Evolutionary conservation across 1,140 invertebrate species (phyloP).

Genomic region (roundworm (Caenorhabditis elegans)): WBcel235 BX284606.5:8694001-8694500

Average conservation of each 20-base stretch:
- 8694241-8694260: background rate
- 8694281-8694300: background rate
- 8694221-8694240: too few species aligned
- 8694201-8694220: background rate
- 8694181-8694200: too few species aligned
- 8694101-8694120: too few species aligned
- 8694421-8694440: conserved; percentile 10
- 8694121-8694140: too few species aligned
- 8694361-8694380: conserved; percentile 18
- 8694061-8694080: too few species aligned
- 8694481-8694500: background rate
- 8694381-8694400: conserved; percentile 13
- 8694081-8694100: too few species aligned
- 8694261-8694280: background rate
- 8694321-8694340: too few species aligned
- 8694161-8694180: too few species aligned
- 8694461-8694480: background rate
- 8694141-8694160: too few species aligned
- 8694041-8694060: too few species aligned
- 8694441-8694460: background rate
- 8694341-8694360: background rate
- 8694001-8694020: too few species aligned
- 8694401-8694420: background rate
- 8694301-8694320: background rate
- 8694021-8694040: too few species aligned